Conservation (phyloP, 2,113 vertebrate species). For the Petromus typicus region DNA sequence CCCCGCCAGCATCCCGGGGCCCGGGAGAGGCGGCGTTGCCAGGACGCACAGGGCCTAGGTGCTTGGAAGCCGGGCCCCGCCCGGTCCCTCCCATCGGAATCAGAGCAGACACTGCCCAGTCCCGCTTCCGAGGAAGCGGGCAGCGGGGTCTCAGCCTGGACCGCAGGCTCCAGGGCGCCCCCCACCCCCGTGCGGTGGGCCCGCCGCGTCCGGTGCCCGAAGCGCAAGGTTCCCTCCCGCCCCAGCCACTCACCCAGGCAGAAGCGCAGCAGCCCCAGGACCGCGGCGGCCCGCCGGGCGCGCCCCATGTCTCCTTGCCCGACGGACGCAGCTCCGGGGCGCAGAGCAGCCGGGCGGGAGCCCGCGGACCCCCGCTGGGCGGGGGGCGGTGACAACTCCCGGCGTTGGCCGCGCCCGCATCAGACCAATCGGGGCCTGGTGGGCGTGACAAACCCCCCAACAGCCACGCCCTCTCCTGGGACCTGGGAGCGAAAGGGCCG, state of each 20-base stretch:
- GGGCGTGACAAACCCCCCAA: too few relatives aligned
- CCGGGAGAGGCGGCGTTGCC: neutral
- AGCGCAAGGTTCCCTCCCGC: neutral
- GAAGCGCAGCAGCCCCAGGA: conserved; percentile 89
- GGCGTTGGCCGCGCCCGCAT: too few relatives aligned
- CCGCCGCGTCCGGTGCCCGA: neutral
- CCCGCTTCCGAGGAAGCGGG: neutral
- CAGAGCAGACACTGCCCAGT: neutral
- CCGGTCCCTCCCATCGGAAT: neutral
- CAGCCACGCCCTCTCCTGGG: neutral
- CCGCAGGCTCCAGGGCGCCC: neutral
- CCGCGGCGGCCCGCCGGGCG: conserved; percentile 84
- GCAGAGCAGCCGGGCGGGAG: neutral
- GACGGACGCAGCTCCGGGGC: neutral
- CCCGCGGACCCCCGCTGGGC: conserved; percentile 42
- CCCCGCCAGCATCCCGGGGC: fast-evolving
- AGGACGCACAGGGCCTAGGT: neutral
- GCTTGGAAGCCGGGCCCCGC: neutral
- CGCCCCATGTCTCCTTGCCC: conserved; percentile 91
- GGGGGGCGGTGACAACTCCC: too few relatives aligned
- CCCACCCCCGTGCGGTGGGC: too few relatives aligned
- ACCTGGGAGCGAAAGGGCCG: too few relatives aligned
- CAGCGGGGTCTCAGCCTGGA: fast-evolving
- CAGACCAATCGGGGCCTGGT: conserved; percentile 85
- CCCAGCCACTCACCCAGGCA: conserved; percentile 91